Evolutionary conservation across 2,797 vertebrate species (phyloP), one percentile per base, ranked within the genome.

Genomic region (Semotilus atromaculatus): DNA sequence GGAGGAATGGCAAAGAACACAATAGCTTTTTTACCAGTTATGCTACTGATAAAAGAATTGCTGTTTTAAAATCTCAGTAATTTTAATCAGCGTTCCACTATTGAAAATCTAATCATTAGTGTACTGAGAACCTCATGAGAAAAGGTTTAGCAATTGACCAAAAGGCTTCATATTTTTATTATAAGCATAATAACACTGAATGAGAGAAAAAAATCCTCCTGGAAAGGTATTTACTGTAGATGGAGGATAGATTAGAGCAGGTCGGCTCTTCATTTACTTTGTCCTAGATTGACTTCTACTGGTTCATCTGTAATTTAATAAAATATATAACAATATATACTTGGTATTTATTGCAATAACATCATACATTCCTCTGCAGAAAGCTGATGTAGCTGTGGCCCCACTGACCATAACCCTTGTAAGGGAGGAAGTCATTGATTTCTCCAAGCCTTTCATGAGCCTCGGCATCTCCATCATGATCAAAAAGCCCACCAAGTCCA

Each of bases 391-490:
- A 89, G 98, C 98, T 0, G 98, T 99, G 83, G 98, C 98, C 45
- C 98, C 98, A 0, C 93, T 99, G 90, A 99, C 98, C 66, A 99
- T 99, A 92, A 99, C 98, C 1, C 93, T 99, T 88, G 98, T 99
- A 40, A 95, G 98, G 74, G 98, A 99, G 91, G 98, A 99, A 92
- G 98, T 99, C 83, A 99, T 99, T 78, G 98, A 99, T 94, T 99
- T 99, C 95, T 99, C 98, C 88, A 99, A 99, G 91, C 98, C 98
- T 0, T 99, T 99, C 92, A 99, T 99, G 98, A 99, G 97, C 48
- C 91, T 99, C 90, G 98, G 98, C 13, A 99, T 99, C 90, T 99
- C 98, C 90, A 99, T 99, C 88, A 99, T 99, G 98, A 99, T 99
- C 89, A 99, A 99, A 94, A 99, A 99, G 90, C 98, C 98, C 75